phyloP scores from a whole-genome alignment of 2,888 invertebrate species.

The Conistra vaccinii region DNA sequence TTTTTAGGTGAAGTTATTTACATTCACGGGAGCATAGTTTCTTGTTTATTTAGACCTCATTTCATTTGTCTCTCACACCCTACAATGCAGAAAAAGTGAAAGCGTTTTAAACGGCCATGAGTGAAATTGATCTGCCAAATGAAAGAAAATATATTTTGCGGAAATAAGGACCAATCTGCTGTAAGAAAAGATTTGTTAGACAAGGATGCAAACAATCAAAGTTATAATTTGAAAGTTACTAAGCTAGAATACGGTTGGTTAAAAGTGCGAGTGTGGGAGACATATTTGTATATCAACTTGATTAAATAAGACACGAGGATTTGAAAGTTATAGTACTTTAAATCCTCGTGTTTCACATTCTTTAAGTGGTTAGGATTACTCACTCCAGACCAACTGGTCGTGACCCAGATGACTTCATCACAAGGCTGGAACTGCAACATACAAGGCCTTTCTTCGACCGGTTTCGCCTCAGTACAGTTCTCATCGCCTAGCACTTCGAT shows the following conservation, averaged over 20 bases:
- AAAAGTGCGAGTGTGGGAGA: neutral
- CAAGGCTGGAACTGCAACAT: constrained; percentile 94
- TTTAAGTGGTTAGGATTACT: constrained; percentile 63
- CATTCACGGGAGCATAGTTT: neutral
- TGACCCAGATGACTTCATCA: constrained; percentile 97
- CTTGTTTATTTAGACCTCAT: too few species aligned
- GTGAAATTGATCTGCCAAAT: neutral
- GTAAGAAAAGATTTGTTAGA: too few species aligned
- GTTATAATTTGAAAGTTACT: neutral
- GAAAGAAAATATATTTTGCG: neutral
- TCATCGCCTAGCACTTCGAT: constrained; percentile 92
- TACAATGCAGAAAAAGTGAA: too few species aligned
- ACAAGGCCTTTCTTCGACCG: constrained; percentile 93
- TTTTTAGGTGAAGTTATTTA: neutral
- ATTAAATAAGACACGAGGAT: too few species aligned
- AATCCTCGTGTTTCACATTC: too few species aligned
- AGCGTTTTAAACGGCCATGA: neutral
- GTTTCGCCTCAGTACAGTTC: constrained; percentile 93
- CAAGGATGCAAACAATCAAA: neutral
- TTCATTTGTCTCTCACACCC: too few species aligned
- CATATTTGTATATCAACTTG: neutral
- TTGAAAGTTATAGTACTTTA: neutral
- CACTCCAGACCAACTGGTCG: constrained; percentile 97
- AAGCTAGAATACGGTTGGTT: neutral
- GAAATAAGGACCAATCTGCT: neutral